Evolutionary conservation across 1,140 invertebrate genomes (phyloP), one percentile per base, ranked within the genome.

Genomic region (Phocides pigmalion): DNA sequence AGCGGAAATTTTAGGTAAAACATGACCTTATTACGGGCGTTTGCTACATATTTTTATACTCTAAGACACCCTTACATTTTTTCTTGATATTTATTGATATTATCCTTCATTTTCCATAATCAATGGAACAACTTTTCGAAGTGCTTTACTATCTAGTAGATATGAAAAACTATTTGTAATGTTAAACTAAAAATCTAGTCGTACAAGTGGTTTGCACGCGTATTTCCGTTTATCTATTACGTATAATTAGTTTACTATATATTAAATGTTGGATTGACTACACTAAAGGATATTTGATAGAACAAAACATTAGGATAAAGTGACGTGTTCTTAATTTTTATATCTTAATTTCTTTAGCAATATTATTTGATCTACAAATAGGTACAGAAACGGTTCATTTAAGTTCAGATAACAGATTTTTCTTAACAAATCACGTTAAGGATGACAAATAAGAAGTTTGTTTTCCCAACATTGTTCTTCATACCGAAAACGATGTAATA

Each of bases 111-210:
- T 82, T 75, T 75, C 71, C 74, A 81, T 76, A 46, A 70, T 68
- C 50, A 68, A 78, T 82, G 76, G 78, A 84, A 76, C 75, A 79
- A 83, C 77, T 84, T 88, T 91, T 89, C 83, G 80, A 91, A 91
- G 89, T 91, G 89, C 87, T 91, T 91, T 91, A 91, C 87, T 91
- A 89, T 89, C 82, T 87, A 87, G 81, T 89, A 85, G 82, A 80
- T 90, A 87, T 82, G 74, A 84, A 81, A 79, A 74, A 82, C 79
- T 89, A 86, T 84, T 87, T 85, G 79, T 90, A 89, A 90, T 84
- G 76, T 87, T 83, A 83, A 79, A 83, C 51, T 74, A 80, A 50
- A 19, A 53, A 37, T 85, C 67, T 89, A 86, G 85, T 78, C 66
- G 76, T 88, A 90, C 81, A 81, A 80, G 87, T 89, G 82, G 66